Evolutionary conservation across 2,113 vertebrate species (phyloP).

Genomic region (Conger conger): DNA sequence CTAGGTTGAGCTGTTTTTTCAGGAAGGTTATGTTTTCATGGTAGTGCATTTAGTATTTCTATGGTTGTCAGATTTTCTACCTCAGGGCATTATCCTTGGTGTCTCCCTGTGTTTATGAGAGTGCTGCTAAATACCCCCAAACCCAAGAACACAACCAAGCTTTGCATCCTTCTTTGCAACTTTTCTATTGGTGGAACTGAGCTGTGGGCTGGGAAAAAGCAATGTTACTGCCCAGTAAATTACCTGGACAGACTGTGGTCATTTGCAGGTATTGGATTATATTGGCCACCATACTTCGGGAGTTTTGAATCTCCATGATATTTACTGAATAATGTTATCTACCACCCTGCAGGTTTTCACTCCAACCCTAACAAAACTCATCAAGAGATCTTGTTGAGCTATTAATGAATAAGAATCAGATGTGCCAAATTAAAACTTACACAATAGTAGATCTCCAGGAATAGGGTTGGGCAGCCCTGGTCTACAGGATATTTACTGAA

Average conservation of each 20-base stretch:
- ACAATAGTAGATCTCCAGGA: too few species aligned
- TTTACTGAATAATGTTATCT: too few species aligned
- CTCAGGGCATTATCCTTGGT: neutral
- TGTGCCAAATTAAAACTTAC: too few species aligned
- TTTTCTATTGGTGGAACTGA: neutral
- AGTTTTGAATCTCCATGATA: neutral
- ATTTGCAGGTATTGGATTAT: too few species aligned
- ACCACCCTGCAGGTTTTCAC: too few species aligned
- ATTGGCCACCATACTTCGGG: neutral
- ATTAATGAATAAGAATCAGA: too few species aligned
- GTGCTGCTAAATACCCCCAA: neutral
- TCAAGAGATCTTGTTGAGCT: too few species aligned
- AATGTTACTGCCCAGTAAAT: neutral
- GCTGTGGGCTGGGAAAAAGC: neutral
- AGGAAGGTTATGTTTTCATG: neutral
- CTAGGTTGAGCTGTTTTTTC: too few species aligned
- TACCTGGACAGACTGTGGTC: neutral
- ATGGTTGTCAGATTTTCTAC: neutral
- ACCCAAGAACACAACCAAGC: neutral
- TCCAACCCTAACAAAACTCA: too few species aligned
- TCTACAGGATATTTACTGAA: too few species aligned
- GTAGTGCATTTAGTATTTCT: neutral
- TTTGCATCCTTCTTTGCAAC: neutral
- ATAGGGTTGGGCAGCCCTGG: too few species aligned
- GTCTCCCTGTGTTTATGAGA: neutral